A percentile compares a stretch with the other conserved stretches of the same genome.
Evolutionary conservation across 2,888 invertebrate species (phyloP).

Genomic region (Pherbina coryleti): DNA sequence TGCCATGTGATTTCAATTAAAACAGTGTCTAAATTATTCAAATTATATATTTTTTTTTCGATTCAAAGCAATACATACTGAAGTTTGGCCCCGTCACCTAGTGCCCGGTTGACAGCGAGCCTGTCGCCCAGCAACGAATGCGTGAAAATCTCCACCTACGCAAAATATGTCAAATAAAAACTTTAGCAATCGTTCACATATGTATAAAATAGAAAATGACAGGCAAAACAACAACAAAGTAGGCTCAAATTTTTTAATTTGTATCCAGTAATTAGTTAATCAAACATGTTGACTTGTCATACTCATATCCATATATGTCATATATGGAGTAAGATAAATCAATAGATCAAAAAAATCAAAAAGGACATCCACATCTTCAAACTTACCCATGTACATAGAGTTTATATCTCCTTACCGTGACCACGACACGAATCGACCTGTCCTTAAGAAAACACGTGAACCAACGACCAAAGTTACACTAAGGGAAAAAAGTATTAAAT

Average conservation of each 20-base stretch:
- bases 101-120: neutral
- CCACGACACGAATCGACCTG: too few species aligned
- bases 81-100: neutral
- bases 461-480: too few species aligned
- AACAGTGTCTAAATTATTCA: neutral
- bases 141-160: slow-evolving; percentile 29
- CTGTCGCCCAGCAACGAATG: neutral
- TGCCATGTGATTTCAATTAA: neutral
- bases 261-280: too few species aligned
- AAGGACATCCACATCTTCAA: neutral
- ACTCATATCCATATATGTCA: neutral
- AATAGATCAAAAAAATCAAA: too few species aligned
- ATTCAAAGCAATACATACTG: too few species aligned
- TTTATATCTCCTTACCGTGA: too few species aligned
- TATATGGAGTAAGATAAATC: neutral
- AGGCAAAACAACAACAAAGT: neutral
- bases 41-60: too few species aligned
- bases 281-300: neutral
- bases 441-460: too few species aligned
- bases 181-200: neutral
- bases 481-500: too few species aligned
- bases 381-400: neutral
- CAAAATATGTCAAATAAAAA: slow-evolving; percentile 28
- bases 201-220: neutral
- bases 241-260: neutral